Evolutionary conservation across 2,113 vertebrate species (phyloP).

Genomic region (Limanda limanda): DNA sequence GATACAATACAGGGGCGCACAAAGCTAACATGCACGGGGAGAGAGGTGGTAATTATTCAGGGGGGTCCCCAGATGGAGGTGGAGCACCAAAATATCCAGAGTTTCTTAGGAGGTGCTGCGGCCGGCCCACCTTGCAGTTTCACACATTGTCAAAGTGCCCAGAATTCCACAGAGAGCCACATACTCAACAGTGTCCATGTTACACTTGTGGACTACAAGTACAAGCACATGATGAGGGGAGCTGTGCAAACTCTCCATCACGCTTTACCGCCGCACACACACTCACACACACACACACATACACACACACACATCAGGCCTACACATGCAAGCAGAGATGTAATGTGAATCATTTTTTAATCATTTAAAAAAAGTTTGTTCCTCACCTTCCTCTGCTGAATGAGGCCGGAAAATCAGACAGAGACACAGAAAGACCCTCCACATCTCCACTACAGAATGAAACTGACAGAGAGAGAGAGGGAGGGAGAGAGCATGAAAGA

Average conservation of each 20-base stretch:
- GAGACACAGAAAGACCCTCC: slow-evolving; percentile 82
- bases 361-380: slow-evolving; percentile 55
- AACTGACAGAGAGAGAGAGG: slow-evolving; percentile 78
- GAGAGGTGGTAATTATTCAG: slow-evolving; percentile 32
- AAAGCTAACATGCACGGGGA: slow-evolving; percentile 11
- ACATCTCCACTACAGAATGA: slow-evolving; percentile 84
- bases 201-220: slow-evolving; percentile 41
- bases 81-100: background rate
- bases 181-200: slow-evolving; percentile 37
- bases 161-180: slow-evolving; percentile 19
- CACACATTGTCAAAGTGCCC: slow-evolving; percentile 37
- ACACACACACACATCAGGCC: background rate
- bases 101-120: background rate
- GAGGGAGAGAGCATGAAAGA: slow-evolving; percentile 69
- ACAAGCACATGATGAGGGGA: slow-evolving; percentile 22
- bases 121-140: slow-evolving; percentile 25
- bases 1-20: slow-evolving; percentile 5
- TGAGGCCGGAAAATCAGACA: slow-evolving; percentile 81
- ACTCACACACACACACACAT: background rate
- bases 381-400: slow-evolving; percentile 86
- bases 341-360: background rate
- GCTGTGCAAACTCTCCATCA: slow-evolving; percentile 37
- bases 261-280: background rate
- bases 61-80: slow-evolving; percentile 27
- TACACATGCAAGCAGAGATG: background rate